phyloP scores from a whole-genome alignment of 2,113 vertebrate genomes.

The Dasypus novemcinctus region DNA sequence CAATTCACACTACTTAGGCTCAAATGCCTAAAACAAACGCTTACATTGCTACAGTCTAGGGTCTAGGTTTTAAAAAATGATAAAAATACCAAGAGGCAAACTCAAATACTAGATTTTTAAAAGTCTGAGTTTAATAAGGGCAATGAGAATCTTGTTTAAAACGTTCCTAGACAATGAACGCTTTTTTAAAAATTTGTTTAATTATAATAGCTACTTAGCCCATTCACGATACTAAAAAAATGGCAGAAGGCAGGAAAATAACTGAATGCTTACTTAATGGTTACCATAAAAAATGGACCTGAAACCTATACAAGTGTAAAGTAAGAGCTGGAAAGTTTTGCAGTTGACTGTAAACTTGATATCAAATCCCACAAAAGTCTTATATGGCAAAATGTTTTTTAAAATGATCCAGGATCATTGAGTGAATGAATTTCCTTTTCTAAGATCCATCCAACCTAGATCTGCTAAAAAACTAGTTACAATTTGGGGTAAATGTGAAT shows the following conservation, averaged over 20 bases:
- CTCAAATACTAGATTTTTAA: conserved; percentile 3
- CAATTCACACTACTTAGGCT: neutral
- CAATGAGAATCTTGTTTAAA: conserved; percentile 14
- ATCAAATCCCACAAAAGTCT: neutral
- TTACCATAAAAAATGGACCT: neutral
- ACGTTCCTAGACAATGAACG: neutral
- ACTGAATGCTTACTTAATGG: neutral
- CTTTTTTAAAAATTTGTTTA: neutral
- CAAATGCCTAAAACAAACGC: conserved; percentile 3
- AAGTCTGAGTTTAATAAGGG: neutral
- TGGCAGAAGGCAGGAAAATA: neutral
- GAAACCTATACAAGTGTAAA: neutral
- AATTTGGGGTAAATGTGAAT: neutral
- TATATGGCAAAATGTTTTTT: neutral
- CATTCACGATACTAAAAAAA: neutral
- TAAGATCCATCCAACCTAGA: neutral
- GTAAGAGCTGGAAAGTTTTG: conserved; percentile 1
- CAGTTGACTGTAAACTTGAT: neutral
- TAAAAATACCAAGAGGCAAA: neutral
- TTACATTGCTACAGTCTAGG: neutral
- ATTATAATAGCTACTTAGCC: neutral
- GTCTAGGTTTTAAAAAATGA: neutral
- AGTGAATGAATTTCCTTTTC: neutral
- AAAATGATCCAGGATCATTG: neutral
- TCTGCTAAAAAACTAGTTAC: neutral